Evolutionary conservation across 2,113 vertebrate species (phyloP).

Genomic region (Spea bombifrons): DNA sequence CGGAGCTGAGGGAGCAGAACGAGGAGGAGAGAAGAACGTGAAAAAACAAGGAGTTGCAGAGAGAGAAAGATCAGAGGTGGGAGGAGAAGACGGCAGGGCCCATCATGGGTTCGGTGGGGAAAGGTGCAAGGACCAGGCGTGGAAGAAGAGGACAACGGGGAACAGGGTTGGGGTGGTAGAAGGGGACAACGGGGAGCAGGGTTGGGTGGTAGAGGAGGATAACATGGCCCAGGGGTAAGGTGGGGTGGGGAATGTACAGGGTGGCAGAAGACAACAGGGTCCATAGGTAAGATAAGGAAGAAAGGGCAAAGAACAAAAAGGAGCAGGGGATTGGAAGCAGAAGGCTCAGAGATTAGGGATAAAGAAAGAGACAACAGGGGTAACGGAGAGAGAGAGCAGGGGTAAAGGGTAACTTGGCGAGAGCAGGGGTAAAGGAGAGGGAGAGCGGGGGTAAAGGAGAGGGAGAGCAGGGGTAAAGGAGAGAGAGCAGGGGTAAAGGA

Average conservation of each 20-base stretch:
- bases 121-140: background rate
- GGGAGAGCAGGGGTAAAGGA: background rate
- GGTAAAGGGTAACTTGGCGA: background rate
- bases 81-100: background rate
- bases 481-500: background rate
- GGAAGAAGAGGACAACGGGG: background rate
- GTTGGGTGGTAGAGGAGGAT: background rate
- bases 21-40: constrained; percentile 32
- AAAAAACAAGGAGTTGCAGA: background rate
- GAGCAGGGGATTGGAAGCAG: background rate
- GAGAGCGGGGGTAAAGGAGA: background rate
- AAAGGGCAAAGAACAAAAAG: background rate
- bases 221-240: too few species aligned
- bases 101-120: background rate
- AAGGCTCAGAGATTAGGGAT: background rate
- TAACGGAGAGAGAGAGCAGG: background rate
- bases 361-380: background rate
- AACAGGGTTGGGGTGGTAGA: too few species aligned
- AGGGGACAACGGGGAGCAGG: background rate
- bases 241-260: too few species aligned
- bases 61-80: background rate
- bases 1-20: constrained; percentile 69
- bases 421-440: background rate
- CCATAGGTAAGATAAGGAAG: background rate
- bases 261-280: background rate